Evolutionary conservation across 35 echinoderm and acorn worm genomes (phyloP), one percentile per base, ranked within the genome.

Genomic region (Nesometra sesokonis): DNA sequence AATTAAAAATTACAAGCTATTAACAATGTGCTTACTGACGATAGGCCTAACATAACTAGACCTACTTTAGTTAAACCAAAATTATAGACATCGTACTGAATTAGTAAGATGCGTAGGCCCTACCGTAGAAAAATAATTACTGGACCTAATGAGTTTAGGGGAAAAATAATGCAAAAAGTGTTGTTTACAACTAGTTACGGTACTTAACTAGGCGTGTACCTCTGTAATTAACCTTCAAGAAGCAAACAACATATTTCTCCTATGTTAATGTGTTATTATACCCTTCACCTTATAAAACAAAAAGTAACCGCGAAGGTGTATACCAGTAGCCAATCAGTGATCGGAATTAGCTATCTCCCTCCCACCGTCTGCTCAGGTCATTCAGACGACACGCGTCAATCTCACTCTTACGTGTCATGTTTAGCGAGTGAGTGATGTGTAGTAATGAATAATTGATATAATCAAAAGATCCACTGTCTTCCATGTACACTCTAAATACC

Each of bases 381-480:
- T 67, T 67, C 52, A 67, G 23, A 11, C 52, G 8, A 67, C 52
- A 67, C 52, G 52, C 23, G 52, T 67, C 52, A 67, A 67, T 67
- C 52, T 67, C 52, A 27, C 52, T 67, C 2, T 67, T 67, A 17
- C 52, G 52, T 67, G 52, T 67, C 52, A 67, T 67, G 52, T 67
- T 17, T 67, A 67, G 52, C 23, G 52, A 67, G 52, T 67, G 52
- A 67, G 52, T 67, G 52, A 67, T 67, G 52, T 67, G 52, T 67
- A 67, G 52, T 67, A 67, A 67, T 67, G 52, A 67, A 67, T 67
- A 67, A 67, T 67, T 67, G 52, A 67, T 67, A 67, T 67, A 67
- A 27, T 67, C 23, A 67, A 67, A 67, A 67, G 21, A 67, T 43
- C 52, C 52, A 67, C 52, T 11, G 52, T 27, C 52, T 67, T 19